Evolutionary conservation across 2,113 vertebrate genomes (phyloP).

Genomic region (Raja brachyura): DNA sequence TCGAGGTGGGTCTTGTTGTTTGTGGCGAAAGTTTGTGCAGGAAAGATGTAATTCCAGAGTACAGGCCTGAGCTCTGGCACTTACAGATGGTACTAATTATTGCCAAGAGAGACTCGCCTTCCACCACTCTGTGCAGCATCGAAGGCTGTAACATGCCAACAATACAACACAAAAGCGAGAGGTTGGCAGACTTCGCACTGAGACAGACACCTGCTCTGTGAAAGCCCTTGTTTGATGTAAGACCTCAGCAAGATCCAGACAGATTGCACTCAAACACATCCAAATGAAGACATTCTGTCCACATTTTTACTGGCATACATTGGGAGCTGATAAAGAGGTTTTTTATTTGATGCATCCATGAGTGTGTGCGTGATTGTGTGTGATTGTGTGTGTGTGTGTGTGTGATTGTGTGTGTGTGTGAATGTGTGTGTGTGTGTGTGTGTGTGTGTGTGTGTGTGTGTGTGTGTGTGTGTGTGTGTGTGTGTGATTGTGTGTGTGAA

Average conservation of each 20-base stretch:
- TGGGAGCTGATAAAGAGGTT: background rate
- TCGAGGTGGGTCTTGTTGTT: constrained; percentile 64
- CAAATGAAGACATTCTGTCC: constrained; percentile 34
- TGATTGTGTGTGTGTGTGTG: no score
- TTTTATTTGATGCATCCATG: background rate
- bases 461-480: no score
- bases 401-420: no score
- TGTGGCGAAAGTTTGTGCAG: constrained; percentile 71
- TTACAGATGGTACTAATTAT: constrained; percentile 84
- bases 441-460: no score
- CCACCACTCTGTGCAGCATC: constrained; percentile 20
- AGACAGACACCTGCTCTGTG: constrained; percentile 31
- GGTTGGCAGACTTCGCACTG: background rate
- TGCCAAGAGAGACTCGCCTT: constrained; percentile 51
- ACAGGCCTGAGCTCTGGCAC: constrained; percentile 68
- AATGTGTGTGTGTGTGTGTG: no score
- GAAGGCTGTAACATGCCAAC: constrained; percentile 26
- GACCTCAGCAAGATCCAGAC: background rate
- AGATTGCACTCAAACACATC: background rate
- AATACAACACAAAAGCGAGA: background rate
- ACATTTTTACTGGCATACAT: background rate
- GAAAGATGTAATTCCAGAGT: constrained; percentile 69
- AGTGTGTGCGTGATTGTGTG: no score
- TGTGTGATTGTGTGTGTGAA: no score
- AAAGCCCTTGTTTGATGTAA: constrained; percentile 29